Conservation (phyloP, 2,797 vertebrate species). For the Acanthurus tractus region DNA sequence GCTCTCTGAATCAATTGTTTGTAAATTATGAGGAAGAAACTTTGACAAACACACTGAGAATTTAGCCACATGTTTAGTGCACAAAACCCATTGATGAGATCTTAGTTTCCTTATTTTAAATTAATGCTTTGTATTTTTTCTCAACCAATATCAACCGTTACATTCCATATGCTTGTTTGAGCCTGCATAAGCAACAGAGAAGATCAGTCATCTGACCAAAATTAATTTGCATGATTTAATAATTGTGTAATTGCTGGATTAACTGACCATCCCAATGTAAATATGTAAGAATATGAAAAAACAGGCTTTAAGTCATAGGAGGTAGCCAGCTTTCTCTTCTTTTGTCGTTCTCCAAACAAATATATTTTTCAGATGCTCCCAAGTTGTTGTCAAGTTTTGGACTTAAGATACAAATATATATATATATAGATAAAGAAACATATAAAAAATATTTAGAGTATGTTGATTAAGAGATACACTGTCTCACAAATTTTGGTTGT, state of each 20-base stretch:
- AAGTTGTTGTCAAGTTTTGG: background rate
- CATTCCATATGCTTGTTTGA: slow-evolving; percentile 16
- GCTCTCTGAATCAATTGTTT: background rate
- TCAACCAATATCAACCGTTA: slow-evolving; percentile 9
- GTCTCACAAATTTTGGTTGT: background rate
- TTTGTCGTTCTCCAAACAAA: background rate
- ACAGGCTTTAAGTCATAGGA: background rate
- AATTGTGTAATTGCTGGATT: background rate
- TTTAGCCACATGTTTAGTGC: too few relatives aligned
- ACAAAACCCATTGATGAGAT: background rate
- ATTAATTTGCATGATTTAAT: slow-evolving; percentile 36
- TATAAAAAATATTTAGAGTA: background rate
- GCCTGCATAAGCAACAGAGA: background rate
- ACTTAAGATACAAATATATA: too few relatives aligned
- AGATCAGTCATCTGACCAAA: slow-evolving; percentile 32
- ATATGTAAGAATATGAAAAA: background rate
- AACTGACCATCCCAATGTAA: background rate
- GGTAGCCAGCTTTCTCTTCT: background rate
- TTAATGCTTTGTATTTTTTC: background rate
- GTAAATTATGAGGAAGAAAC: background rate
- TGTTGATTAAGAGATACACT: background rate
- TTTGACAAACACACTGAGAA: background rate
- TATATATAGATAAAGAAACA: background rate
- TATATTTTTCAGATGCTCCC: background rate
- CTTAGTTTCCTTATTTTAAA: background rate